Percentiles rank a stretch among this genome's conserved stretches.
Conservation (phyloP, 2,888 invertebrate species). For the Orchesellides sinensis region DNA sequence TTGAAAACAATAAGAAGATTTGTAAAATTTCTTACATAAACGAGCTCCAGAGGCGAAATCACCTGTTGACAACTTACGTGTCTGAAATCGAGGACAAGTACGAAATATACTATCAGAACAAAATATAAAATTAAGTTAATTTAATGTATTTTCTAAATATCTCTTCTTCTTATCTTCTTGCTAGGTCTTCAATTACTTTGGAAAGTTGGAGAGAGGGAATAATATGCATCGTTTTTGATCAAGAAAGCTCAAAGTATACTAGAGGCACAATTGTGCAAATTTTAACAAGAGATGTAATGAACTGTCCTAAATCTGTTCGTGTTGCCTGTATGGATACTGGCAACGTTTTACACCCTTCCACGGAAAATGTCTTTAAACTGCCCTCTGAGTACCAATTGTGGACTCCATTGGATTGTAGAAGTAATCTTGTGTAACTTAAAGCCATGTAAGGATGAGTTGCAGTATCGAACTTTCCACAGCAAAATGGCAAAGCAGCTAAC, state of each 20-base stretch:
- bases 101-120: not conserved
- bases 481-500: conserved; percentile 20
- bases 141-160: no score
- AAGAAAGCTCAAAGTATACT: not conserved
- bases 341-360: conserved; percentile 18
- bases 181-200: not conserved
- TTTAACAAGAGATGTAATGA: not conserved
- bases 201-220: conserved; percentile 20
- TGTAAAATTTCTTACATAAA: not conserved
- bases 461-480: conserved; percentile 3
- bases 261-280: conserved; percentile 22
- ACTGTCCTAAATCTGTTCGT: conserved; percentile 20
- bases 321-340: conserved; percentile 60
- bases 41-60: not conserved
- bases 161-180: not conserved
- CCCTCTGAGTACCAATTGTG: conserved; percentile 14
- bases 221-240: conserved; percentile 43
- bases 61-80: not conserved
- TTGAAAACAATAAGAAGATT: not conserved
- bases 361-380: conserved; percentile 34
- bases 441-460: conserved; percentile 24
- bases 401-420: conserved; percentile 36
- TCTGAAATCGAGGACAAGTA: not conserved
- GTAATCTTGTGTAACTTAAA: conserved; percentile 50
- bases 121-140: not conserved